A percentile compares a stretch with the other conserved stretches of the same genome.
phyloP scores from a whole-genome alignment of 2,888 invertebrate genomes.

The Glaucopsyche alexis region DNA sequence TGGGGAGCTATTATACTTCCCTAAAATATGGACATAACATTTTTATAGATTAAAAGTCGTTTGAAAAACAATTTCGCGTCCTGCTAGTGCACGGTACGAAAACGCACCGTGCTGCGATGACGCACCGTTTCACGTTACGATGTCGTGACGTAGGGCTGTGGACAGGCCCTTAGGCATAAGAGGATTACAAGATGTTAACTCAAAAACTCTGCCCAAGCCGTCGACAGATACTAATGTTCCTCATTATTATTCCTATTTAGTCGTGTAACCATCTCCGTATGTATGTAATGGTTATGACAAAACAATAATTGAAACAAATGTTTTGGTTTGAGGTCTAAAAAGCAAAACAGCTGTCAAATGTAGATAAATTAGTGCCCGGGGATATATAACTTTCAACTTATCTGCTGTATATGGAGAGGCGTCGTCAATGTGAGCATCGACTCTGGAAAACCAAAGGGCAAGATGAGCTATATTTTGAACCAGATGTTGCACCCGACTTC shows the following conservation, averaged over 20 bases:
- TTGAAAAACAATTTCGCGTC: no score
- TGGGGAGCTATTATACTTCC: no score
- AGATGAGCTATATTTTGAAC: no score
- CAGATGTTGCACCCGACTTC: no score
- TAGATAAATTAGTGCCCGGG: background rate
- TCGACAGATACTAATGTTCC: slow-evolving; percentile 53
- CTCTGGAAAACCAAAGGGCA: no score
- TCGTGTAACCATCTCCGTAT: slow-evolving; percentile 32
- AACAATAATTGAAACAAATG: background rate
- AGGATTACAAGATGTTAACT: slow-evolving; percentile 31
- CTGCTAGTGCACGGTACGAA: no score
- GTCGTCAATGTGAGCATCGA: no score
- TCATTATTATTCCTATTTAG: slow-evolving; percentile 44
- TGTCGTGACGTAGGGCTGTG: no score
- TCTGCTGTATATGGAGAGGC: background rate
- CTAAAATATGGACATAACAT: no score
- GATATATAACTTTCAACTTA: background rate
- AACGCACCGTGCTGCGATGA: no score
- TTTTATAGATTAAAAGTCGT: no score
- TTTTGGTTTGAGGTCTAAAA: background rate
- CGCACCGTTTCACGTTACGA: no score
- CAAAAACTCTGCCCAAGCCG: slow-evolving; percentile 43
- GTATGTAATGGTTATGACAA: slow-evolving; percentile 7
- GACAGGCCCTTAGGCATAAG: background rate
- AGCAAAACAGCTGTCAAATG: background rate